A percentile compares a stretch with the other conserved stretches of the same genome.
Conservation (phyloP, 2,797 vertebrate species). For the Chelonia mydas region DNA sequence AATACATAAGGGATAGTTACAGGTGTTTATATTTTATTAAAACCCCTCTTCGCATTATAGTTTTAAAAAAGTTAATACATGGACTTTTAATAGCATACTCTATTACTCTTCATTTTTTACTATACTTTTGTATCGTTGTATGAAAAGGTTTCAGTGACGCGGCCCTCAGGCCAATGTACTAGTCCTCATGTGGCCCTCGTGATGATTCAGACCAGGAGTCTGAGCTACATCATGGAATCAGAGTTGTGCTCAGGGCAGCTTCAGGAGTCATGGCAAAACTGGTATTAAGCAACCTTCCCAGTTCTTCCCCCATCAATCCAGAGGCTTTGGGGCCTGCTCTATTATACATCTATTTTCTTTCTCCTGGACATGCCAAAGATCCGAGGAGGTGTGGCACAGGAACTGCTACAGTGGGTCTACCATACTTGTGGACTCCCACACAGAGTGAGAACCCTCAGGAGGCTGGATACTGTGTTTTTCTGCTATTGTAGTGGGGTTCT, state of each 20-base stretch:
- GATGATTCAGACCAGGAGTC: constrained; percentile 14
- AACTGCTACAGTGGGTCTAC: background rate
- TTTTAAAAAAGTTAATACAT: no score
- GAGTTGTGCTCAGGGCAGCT: constrained; percentile 34
- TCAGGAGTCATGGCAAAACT: background rate
- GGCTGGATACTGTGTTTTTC: fast-evolving
- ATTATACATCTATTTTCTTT: fast-evolving
- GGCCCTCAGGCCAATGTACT: no score
- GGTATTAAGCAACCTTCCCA: background rate
- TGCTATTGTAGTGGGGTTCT: background rate
- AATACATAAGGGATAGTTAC: no score
- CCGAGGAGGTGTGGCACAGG: background rate
- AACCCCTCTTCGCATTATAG: no score
- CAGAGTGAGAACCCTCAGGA: background rate
- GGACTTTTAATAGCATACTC: no score
- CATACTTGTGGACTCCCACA: background rate
- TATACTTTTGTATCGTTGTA: no score
- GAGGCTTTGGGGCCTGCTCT: background rate
- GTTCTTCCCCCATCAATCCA: background rate
- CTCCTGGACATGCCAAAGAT: background rate
- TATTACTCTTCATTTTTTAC: no score
- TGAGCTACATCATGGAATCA: constrained; percentile 44
- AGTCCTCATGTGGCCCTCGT: no score
- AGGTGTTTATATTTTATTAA: no score
- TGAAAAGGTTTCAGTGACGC: no score